These are phyloP conservation scores for Drosophila villosipedis DNA, from an alignment of 2,888 invertebrate genomes.

Conservation along the genomic window DNA sequence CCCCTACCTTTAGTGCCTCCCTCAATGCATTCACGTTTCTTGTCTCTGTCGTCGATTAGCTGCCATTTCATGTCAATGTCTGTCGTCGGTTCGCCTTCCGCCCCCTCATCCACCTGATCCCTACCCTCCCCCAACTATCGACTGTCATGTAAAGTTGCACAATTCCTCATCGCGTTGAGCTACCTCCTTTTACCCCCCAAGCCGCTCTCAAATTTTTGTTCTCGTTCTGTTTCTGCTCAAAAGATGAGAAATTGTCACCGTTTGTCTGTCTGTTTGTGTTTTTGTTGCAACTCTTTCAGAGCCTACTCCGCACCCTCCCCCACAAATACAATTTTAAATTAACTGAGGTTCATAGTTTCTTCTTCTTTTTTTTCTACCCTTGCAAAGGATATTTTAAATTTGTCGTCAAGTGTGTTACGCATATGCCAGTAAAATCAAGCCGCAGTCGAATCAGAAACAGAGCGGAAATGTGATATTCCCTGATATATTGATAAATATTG, in stretches of 20 bases:
- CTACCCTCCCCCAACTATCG: conserved; percentile 3
- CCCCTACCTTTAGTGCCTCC: neutral
- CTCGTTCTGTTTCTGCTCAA: conserved; percentile 29
- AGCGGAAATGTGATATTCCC: neutral
- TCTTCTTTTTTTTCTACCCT: neutral
- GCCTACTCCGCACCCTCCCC: neutral
- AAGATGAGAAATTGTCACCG: conserved; percentile 72
- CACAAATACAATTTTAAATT: conserved; percentile 60
- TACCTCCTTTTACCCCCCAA: conserved; percentile 1
- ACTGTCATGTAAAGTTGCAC: conserved; percentile 53
- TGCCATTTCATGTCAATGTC: conserved; percentile 72
- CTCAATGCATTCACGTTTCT: conserved; percentile 17
- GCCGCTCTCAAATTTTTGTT: neutral
- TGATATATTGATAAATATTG: neutral
- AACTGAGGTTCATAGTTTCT: conserved; percentile 60
- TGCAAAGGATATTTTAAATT: neutral
- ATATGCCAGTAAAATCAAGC: neutral
- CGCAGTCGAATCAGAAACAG: neutral
- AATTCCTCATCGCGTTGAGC: conserved; percentile 70
- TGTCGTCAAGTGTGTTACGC: neutral
- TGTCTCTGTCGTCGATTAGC: conserved; percentile 69
- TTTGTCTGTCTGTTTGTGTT: conserved; percentile 27
- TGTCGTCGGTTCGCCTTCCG: conserved; percentile 14
- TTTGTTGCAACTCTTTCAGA: conserved; percentile 23
- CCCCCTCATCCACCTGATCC: neutral